Conservation (phyloP, 2,888 invertebrate species). For the Ferdinandea cuprea region DNA sequence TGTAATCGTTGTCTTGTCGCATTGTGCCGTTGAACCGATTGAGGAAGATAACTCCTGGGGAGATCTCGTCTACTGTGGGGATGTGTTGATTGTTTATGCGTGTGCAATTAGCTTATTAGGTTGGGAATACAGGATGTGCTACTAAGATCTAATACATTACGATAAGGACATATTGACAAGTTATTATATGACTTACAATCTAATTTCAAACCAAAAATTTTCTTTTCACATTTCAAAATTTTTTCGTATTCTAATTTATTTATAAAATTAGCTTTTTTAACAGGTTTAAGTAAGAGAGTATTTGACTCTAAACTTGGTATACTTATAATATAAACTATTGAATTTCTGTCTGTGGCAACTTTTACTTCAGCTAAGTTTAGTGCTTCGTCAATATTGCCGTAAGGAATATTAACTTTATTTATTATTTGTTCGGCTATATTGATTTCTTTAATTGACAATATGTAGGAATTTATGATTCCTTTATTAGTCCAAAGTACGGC, state of each 20-base stretch:
- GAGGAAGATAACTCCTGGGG: constrained; percentile 22
- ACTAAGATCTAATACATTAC: constrained; percentile 10
- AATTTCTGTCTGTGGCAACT: constrained; percentile 1
- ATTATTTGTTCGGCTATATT: neutral
- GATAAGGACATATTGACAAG: constrained; percentile 8
- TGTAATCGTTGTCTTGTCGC: constrained; percentile 14
- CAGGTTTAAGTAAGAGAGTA: too few species aligned
- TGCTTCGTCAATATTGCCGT: constrained; percentile 10
- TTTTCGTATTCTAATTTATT: neutral
- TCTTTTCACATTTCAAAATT: too few species aligned
- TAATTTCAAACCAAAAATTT: neutral
- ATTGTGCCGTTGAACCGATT: constrained; percentile 33
- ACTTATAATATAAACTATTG: constrained; percentile 10
- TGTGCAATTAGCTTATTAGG: constrained; percentile 14
- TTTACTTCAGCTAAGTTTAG: constrained; percentile 13
- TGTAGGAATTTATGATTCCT: constrained; percentile 3
- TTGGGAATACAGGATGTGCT: constrained; percentile 20
- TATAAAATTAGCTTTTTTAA: constrained; percentile 3
- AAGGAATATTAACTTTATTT: neutral
- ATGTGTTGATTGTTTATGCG: constrained; percentile 23
- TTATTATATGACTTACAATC: constrained; percentile 20
- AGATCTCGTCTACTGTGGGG: constrained; percentile 33
- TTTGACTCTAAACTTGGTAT: too few species aligned
- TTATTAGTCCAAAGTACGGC: constrained; percentile 13
- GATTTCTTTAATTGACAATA: neutral